Conservation (phyloP, 2,797 vertebrate species). For the Amniataba percoides region DNA sequence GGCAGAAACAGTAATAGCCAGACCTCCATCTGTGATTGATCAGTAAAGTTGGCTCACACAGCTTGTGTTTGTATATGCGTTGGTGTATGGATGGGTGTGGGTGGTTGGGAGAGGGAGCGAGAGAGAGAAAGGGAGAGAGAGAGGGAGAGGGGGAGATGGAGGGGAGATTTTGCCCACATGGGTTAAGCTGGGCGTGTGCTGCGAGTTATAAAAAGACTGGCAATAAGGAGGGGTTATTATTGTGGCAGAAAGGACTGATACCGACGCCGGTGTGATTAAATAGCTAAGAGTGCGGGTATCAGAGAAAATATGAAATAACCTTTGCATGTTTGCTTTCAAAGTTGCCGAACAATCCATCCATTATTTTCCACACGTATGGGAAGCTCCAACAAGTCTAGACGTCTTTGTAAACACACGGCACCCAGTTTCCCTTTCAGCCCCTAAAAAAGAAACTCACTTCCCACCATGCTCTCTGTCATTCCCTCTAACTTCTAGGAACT, state of each 20-base stretch:
- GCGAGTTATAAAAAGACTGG: slow-evolving; percentile 90
- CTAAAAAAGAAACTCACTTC: slow-evolving; percentile 27
- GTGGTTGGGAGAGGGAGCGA: slow-evolving; percentile 44
- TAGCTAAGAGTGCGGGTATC: slow-evolving; percentile 34
- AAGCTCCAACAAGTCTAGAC: slow-evolving; percentile 69
- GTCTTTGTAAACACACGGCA: slow-evolving; percentile 39
- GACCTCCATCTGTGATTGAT: slow-evolving; percentile 85
- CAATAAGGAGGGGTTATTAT: slow-evolving; percentile 80
- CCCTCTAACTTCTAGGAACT: slow-evolving; percentile 16
- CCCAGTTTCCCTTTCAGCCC: slow-evolving; percentile 34
- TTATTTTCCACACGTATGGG: slow-evolving; percentile 33
- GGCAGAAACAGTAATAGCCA: slow-evolving; percentile 65
- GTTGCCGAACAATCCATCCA: slow-evolving; percentile 56
- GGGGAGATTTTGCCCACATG: slow-evolving; percentile 77
- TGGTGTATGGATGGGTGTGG: slow-evolving; percentile 73
- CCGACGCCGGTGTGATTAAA: slow-evolving; percentile 35
- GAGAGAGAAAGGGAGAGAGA: slow-evolving; percentile 22
- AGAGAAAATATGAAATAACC: slow-evolving; percentile 40
- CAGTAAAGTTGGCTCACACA: slow-evolving; percentile 68
- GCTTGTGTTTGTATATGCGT: slow-evolving; percentile 59
- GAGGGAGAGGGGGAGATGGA: slow-evolving; percentile 34
- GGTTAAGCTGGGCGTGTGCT: slow-evolving; percentile 77
- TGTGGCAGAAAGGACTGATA: slow-evolving; percentile 77
- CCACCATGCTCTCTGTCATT: slow-evolving; percentile 27
- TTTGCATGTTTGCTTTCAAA: slow-evolving; percentile 49